These are phyloP conservation scores for Stenchaetothrips biformis DNA, from an alignment of 2,888 invertebrate species.

Conservation along the genomic window DNA sequence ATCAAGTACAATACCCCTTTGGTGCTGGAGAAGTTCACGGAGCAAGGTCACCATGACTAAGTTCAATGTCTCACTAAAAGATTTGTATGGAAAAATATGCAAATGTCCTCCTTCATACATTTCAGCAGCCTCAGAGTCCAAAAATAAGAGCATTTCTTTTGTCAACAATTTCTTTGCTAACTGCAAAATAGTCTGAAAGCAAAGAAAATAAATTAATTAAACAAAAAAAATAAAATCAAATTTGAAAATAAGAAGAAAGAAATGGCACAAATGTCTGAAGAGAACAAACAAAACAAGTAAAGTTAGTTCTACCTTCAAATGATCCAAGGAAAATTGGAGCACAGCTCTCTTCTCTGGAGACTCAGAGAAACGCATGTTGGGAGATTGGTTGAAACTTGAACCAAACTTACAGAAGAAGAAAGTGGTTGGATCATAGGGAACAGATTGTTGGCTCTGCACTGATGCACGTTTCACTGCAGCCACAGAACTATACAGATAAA, in stretches of 20 bases:
- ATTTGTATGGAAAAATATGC: slow-evolving; percentile 84
- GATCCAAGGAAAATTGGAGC: slow-evolving; percentile 68
- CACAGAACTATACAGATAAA: neutral
- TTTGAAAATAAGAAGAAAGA: slow-evolving; percentile 49
- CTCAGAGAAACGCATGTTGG: slow-evolving; percentile 72
- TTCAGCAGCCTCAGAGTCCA: slow-evolving; percentile 81
- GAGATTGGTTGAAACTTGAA: slow-evolving; percentile 87
- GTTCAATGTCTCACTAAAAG: slow-evolving; percentile 91
- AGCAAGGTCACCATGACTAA: slow-evolving; percentile 88
- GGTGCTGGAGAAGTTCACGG: slow-evolving; percentile 83
- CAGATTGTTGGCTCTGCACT: slow-evolving; percentile 55
- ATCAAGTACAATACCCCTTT: slow-evolving; percentile 52
- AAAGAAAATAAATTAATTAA: slow-evolving; percentile 28
- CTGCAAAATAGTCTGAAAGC: slow-evolving; percentile 62
- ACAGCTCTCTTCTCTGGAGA: slow-evolving; percentile 61
- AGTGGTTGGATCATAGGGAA: slow-evolving; percentile 72
- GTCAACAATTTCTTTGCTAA: slow-evolving; percentile 79
- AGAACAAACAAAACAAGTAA: neutral
- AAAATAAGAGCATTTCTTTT: slow-evolving; percentile 71
- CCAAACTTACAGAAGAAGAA: slow-evolving; percentile 90
- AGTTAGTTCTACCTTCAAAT: slow-evolving; percentile 51
- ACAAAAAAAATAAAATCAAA: slow-evolving; percentile 42
- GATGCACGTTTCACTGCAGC: slow-evolving; percentile 18
- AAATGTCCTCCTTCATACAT: slow-evolving; percentile 56
- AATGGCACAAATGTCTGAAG: neutral